Percentiles rank a stretch among this genome's conserved stretches.
phyloP scores from a whole-genome alignment of 2,888 invertebrate species.

The Pemphredon lugubris region DNA sequence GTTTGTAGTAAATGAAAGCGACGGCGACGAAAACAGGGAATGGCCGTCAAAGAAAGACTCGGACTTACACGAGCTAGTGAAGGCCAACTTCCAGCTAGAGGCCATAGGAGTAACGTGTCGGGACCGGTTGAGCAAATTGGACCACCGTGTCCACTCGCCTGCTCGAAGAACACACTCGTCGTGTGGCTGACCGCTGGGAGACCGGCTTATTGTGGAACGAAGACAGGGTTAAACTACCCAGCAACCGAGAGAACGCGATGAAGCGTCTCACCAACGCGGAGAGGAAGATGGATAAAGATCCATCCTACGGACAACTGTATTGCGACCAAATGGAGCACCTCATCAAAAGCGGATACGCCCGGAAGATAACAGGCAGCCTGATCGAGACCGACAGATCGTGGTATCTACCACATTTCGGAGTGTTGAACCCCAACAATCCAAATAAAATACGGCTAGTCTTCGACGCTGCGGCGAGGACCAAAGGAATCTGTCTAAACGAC shows the following conservation, averaged over 20 bases:
- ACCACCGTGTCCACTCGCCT: background rate
- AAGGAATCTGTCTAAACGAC: conserved; percentile 64
- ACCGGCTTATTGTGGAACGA: conserved; percentile 1
- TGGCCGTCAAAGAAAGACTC: too few species aligned
- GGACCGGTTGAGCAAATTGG: too few species aligned
- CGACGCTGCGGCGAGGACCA: conserved; percentile 67
- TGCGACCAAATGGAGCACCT: background rate
- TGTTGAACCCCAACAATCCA: conserved; percentile 57
- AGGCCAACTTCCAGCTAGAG: background rate
- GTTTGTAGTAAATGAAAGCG: background rate
- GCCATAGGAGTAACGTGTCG: background rate
- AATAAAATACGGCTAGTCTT: conserved; percentile 67
- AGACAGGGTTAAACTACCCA: background rate
- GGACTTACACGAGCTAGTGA: conserved; percentile 1
- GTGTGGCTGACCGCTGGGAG: background rate
- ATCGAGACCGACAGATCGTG: background rate
- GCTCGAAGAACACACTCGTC: background rate
- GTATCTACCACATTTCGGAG: conserved; percentile 17
- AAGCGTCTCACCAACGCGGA: background rate
- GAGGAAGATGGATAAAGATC: background rate
- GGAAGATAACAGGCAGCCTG: background rate
- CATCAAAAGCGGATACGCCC: background rate
- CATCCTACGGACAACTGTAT: background rate
- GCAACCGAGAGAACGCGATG: background rate
- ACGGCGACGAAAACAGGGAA: background rate